Percentiles rank a stretch among this genome's conserved stretches.
phyloP scores from a whole-genome alignment of 2,888 invertebrate species.

The Ellobium chinense region DNA sequence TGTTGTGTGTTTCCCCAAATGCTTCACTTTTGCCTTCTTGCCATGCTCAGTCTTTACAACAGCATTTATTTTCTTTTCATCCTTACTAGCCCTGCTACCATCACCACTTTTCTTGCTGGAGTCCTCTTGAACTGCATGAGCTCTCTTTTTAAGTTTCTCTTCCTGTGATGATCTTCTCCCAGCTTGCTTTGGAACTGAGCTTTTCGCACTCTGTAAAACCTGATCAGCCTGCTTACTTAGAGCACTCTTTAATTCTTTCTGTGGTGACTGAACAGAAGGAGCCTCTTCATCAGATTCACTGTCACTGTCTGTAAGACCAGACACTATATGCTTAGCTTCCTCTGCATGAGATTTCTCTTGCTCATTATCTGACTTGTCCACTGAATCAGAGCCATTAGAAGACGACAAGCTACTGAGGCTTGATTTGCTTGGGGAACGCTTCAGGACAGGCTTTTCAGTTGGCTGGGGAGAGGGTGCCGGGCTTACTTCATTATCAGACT shows the following conservation, averaged over 20 bases:
- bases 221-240: conserved; percentile 5
- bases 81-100: neutral
- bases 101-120: neutral
- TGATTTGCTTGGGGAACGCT: conserved; percentile 9
- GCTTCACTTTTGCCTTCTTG: neutral
- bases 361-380: conserved; percentile 36
- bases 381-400: neutral
- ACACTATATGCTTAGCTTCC: conserved; percentile 28
- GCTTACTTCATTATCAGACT: conserved; percentile 20
- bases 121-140: neutral
- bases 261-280: conserved; percentile 3
- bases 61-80: neutral
- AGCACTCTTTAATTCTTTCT: conserved; percentile 24
- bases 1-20: neutral
- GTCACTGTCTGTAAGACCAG: conserved; percentile 45
- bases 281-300: conserved; percentile 43
- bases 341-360: conserved; percentile 2
- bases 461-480: neutral
- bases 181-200: neutral
- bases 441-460: neutral
- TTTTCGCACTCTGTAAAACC: neutral
- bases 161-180: neutral
- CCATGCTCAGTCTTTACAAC: neutral
- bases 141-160: conserved; percentile 2
- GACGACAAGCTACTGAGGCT: conserved; percentile 12